Evolutionary conservation across 2,113 vertebrate species (phyloP), one percentile per base, ranked within the genome.

Genomic region (Electrona antarctica): DNA sequence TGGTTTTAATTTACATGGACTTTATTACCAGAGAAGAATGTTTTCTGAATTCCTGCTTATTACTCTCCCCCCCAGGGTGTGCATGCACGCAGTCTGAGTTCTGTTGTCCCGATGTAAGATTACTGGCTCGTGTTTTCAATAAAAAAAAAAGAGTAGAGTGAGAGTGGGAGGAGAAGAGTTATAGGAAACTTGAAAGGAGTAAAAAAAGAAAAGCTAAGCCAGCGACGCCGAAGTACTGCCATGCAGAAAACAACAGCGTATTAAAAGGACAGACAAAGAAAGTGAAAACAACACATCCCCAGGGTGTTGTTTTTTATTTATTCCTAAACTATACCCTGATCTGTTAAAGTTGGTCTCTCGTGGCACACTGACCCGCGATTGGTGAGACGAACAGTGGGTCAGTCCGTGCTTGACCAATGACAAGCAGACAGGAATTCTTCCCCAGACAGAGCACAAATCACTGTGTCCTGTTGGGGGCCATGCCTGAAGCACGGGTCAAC

Each of bases 1-100:
- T 90, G 89, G 78, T 87, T 92, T 87, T 88, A 85, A 91, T 92
- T 91, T 90, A 88, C 11, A 4, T 65, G 41, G 75, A 79, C 79
- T 88, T 91, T 89, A 86, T 90, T 86, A 86, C 69, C 64, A 80
- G 84, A 83, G 65, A 84, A 88, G 82, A 92, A 85, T 89, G 87
- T 84, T 88, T 88, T 86, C 70, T 71, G 72, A 86, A 78, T 73
- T 77, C 76, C 74, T 84, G 80, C 71, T 81, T 71, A 80, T 85
- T 85, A 79, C 82, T 13, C 48, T 62, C 46, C 71, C 12, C 68
- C 66, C 58, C 33, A 52, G 78, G 76, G 66, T 63, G 46, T 28
- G 54, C 59, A 69, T 74, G 56, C 77, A 81, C 69, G 57, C 57
- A 71, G 55, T 79, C 61, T n/a, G 48, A 78, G 77, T 72, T 78